These are phyloP conservation scores for Porites rus DNA, from an alignment of 92 coral and sea anemone genomes.

Conservation along the genomic window DNA sequence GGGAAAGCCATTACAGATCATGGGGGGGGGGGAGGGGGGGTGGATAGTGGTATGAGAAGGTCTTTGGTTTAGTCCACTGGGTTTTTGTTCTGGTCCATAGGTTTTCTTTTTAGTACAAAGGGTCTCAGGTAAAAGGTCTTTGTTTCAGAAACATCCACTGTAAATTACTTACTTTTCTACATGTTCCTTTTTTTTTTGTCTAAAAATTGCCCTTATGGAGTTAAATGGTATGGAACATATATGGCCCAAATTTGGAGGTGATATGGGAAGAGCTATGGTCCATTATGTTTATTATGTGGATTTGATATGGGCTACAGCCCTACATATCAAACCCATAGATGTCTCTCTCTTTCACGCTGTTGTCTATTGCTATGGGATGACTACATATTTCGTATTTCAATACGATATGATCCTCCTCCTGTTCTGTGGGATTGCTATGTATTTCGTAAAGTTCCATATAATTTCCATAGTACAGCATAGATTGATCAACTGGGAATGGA, in stretches of 20 bases:
- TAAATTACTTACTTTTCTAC: too few relatives aligned
- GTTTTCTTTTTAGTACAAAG: too few relatives aligned
- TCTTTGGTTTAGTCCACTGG: too few relatives aligned
- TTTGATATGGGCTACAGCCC: conserved; percentile 9
- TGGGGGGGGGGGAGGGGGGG: too few relatives aligned
- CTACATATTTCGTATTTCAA: conserved; percentile 2
- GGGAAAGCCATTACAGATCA: too few relatives aligned
- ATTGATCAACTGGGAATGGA: background rate
- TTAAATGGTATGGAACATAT: too few relatives aligned
- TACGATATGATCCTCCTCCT: background rate
- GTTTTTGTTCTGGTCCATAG: too few relatives aligned
- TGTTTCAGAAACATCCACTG: too few relatives aligned
- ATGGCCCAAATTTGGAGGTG: too few relatives aligned
- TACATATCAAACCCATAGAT: conserved; percentile 26
- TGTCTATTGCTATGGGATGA: conserved; percentile 8
- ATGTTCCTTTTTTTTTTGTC: too few relatives aligned
- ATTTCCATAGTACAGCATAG: background rate
- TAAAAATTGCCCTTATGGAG: conserved; percentile 4
- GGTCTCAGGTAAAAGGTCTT: too few relatives aligned
- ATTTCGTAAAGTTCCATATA: background rate
- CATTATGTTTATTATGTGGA: conserved; percentile 3
- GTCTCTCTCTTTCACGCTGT: background rate
- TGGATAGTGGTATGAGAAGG: too few relatives aligned
- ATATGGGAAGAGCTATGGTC: conserved; percentile 16
- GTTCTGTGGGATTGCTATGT: background rate